Base-by-base conservation (phyloP, 1,140 invertebrate genomes). In the Zelostemma sp. region DNA sequence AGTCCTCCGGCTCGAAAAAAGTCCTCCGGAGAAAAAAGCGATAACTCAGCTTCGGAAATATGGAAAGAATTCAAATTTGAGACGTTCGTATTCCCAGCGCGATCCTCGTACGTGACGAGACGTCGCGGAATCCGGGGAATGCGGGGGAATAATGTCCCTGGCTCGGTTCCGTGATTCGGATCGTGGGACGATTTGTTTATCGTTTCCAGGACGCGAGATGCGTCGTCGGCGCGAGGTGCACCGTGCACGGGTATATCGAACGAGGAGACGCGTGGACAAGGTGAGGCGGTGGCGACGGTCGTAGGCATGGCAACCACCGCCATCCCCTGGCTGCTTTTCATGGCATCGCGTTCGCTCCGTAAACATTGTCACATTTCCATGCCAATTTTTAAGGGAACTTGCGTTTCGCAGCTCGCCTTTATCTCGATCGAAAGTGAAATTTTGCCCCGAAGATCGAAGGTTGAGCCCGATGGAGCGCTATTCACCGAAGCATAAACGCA, bases 231-330 rank as follows among this genome's bases (percentile, higher is more conserved):
- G 35, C 41, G 8, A 25, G 8, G 8, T 25, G n/a, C n/a, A n/a
- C n/a, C n/a, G n/a, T n/a, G n/a, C 48, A 53, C 43, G 31, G 48
- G 43, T 9, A 19, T 63, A 64, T 56, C 61, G 61, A 64, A 64
- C 61, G 61, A 48, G 38, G 25, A 19, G 25, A 51, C 41, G 18
- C 35, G 35, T 49, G 46, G 41, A 63, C 16, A 41, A 50, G 51
- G 60, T 6, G 43, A 41, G 33, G 41, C n/a, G n/a, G n/a, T n/a
- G n/a, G n/a, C n/a, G n/a, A n/a, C 28, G 21, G 33, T 4, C 60
- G 60, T 63, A 63, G 60, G 60, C 60, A 63, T 63, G 60, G 60
- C 60, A 63, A 63, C 60, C 59, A 62, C 50, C 60, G 49, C 56
- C 51, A 28, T 41, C 60, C 43, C 60, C 31, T n/a, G 47, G 19